phyloP scores from a whole-genome alignment of 2,888 invertebrate species.

The Eupithecia abbreviata region DNA sequence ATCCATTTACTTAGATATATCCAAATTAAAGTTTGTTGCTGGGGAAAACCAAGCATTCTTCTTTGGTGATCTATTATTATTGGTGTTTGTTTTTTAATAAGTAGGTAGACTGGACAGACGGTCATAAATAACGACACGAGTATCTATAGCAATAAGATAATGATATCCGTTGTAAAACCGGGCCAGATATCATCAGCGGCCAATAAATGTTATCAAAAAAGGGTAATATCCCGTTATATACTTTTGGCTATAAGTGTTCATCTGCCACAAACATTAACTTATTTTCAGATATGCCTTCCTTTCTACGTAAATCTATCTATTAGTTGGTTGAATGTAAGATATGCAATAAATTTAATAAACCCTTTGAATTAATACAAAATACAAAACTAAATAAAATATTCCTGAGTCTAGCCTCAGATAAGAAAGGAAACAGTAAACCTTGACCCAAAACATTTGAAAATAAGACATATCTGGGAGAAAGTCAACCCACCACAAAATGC shows the following conservation, averaged over 20 bases:
- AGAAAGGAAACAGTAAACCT: constrained; percentile 12
- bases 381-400: not conserved
- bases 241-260: not conserved
- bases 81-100: not conserved
- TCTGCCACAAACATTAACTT: not conserved
- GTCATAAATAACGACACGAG: too few species aligned
- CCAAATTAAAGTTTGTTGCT: not conserved
- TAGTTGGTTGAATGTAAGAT: not conserved
- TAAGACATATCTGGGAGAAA: constrained; percentile 14
- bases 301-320: not conserved
- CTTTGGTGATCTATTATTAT: not conserved
- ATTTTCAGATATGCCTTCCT: not conserved
- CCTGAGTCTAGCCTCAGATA: not conserved
- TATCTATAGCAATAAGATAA: too few species aligned
- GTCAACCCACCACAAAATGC: constrained; percentile 20
- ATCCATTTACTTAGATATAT: not conserved
- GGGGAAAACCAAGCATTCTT: not conserved
- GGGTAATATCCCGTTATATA: too few species aligned
- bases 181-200: not conserved
- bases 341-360: not conserved
- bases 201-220: not conserved
- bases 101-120: not conserved
- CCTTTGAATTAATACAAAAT: not conserved
- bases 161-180: not conserved
- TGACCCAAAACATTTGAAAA: constrained; percentile 19